phyloP scores from a whole-genome alignment of 2,888 invertebrate genomes.

The Doris montereyensis region DNA sequence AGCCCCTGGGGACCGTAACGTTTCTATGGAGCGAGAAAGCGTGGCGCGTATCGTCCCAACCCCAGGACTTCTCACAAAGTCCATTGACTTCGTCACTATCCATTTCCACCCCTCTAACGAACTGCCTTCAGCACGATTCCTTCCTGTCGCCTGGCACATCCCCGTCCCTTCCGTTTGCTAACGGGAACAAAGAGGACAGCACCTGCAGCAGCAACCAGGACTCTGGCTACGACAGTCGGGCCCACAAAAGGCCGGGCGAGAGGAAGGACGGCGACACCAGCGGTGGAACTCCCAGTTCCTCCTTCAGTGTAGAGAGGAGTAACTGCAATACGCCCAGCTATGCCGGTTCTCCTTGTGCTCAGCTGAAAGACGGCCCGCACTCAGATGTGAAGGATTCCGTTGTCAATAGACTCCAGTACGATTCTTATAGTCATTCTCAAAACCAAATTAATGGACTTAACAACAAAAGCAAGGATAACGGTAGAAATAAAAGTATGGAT shows the following conservation, averaged over 20 bases:
- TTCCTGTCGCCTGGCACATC: constrained; percentile 10
- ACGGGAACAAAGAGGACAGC: constrained; percentile 62
- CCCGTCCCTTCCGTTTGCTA: constrained; percentile 29
- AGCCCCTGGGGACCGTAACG: too few relatives aligned
- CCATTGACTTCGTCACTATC: too few relatives aligned
- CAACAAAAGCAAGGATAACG: too few relatives aligned
- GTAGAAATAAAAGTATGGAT: too few relatives aligned
- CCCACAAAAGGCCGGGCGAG: constrained; percentile 77
- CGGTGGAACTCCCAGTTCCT: constrained; percentile 62
- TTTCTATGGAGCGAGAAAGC: too few relatives aligned
- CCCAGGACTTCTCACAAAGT: too few relatives aligned
- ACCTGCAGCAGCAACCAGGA: constrained; percentile 76
- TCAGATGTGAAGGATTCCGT: too few relatives aligned
- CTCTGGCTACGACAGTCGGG: constrained; percentile 88
- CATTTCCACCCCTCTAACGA: constrained; percentile 30
- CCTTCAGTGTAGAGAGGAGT: constrained; percentile 61
- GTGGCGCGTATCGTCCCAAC: too few relatives aligned
- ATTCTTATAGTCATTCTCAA: too few relatives aligned
- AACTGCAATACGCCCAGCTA: constrained; percentile 56
- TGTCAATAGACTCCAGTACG: not conserved
- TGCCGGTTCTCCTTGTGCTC: constrained; percentile 52
- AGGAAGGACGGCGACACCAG: constrained; percentile 48
- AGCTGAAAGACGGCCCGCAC: too few relatives aligned
- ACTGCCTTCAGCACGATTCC: constrained; percentile 45
- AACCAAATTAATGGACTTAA: too few relatives aligned